Evolutionary conservation across 2,113 vertebrate species (phyloP), one percentile per base, ranked within the genome.

Genomic region (Candoia aspera): DNA sequence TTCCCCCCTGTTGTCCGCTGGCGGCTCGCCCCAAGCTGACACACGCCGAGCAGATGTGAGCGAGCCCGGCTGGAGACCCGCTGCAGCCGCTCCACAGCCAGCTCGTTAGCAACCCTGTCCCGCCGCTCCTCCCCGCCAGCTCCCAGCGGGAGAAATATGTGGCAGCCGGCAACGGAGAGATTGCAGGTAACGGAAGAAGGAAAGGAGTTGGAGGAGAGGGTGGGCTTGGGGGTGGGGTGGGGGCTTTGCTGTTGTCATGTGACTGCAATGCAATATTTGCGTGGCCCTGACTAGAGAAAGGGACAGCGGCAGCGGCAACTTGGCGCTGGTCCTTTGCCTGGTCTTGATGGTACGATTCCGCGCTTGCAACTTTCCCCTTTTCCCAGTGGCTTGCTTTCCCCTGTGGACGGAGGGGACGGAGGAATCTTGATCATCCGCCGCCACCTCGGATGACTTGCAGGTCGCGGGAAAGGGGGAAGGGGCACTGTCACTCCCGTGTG

Each of bases 111-210:
- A 1, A 42, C 94, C 11, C 94, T 84, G 92, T 57, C 53, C 93
- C 89, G 12, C 54, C n/a, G 46, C 93, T 93, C 86, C 60, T 46
- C 37, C 57, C n/a, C 86, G 92, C 93, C 53, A 24, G 90, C 29
- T 94, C 95, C 90, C 24, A 24, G 57, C 4, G 92, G 94, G 94
- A 91, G 95, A 94, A 97, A 97, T 94, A 99, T 99, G 99, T 99
- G 99, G 99, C 98, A 99, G 97, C 99, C 99, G 91, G 98, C 99
- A 96, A 98, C 98, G 86, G 99, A 99, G 97, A 98, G 99, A 97
- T 96, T 99, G 98, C 99, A 99, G 99, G 99, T 99, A 98, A 96
- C 24, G 19, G 26, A 6, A 33, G 86, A 19, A 37, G 62, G 42
- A 2, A 26, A 42, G 37, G 46, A 9, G 84, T 58, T n/a, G 54